Percentiles rank a stretch among this genome's conserved stretches.
phyloP scores from a whole-genome alignment of 2,888 invertebrate genomes.

The Pristionchus exspectatus region DNA sequence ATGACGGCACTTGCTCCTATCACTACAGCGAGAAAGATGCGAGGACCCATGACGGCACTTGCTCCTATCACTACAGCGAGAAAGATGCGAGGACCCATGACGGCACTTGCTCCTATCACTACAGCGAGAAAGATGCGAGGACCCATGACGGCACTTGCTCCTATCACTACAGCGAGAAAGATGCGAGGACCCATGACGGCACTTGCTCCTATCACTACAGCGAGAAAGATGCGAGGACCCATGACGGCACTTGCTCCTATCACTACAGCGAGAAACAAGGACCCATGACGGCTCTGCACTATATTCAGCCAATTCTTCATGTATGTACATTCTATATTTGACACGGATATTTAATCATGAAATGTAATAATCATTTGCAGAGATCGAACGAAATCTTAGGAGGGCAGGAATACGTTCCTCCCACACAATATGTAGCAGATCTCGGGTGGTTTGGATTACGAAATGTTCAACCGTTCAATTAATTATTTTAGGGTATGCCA shows the following conservation, averaged over 20 bases:
- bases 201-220: slow-evolving; percentile 11
- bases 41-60: no score
- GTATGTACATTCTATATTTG: not conserved
- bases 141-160: no score
- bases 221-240: not conserved
- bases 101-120: slow-evolving; percentile 33
- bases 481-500: no score
- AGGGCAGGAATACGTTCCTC: not conserved
- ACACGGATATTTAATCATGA: no score
- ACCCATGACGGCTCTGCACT: not conserved
- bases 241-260: slow-evolving; percentile 49
- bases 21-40: not conserved
- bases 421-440: not conserved
- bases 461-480: no score
- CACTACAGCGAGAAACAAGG: not conserved
- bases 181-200: no score
- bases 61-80: slow-evolving; percentile 6
- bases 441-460: not conserved
- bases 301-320: not conserved
- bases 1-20: slow-evolving; percentile 49
- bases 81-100: no score
- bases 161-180: not conserved
- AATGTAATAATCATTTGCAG: not conserved
- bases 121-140: not conserved
- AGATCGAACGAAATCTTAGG: not conserved